Base-by-base conservation (phyloP, 2,888 invertebrate genomes). In the Rhingia campestris region DNA sequence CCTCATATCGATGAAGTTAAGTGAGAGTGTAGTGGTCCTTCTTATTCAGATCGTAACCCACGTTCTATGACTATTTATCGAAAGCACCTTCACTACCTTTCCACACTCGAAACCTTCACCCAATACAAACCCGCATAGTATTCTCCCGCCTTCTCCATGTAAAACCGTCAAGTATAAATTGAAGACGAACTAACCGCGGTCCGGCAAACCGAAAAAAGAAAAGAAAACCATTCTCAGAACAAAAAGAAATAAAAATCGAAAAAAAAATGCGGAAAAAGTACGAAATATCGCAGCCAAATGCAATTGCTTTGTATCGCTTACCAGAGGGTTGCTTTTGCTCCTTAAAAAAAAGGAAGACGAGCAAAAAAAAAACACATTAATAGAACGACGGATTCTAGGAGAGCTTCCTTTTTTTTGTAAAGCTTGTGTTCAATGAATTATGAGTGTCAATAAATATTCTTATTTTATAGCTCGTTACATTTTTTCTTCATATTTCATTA, bases 381-480 rank as follows among this genome's bases (percentile, higher is more conserved):
- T 77, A 77, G 66, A 61, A 77, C 61, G 61, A 61, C 77, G 63
- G 63, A 63, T 61, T 69, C 61, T 47, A 12, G 33, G 39, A 53
- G 63, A 51, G 14, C 9, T 75, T 66, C 49, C 30, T 32, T 74
- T 69, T 70, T 59, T 51, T 32, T 59, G 32, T 64, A 59, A 79
- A 84, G 82, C 82, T 84, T 79, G 79, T 85, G 74, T 81, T 86
- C 87, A 86, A 87, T 87, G 87, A 87, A 86, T 87, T 87, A 87
- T 87, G 87, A 86, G 86, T 86, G 87, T 86, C 87, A 86, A 87
- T 87, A 87, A 87, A 87, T 87, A 87, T 87, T 87, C 87, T 86
- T 87, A 87, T 87, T 87, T 87, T 86, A 87, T 87, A 87, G 87
- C 87, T 87, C 87, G 87, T 86, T 87, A 87, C 86, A 87, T 87